Evolutionary conservation across 2,797 vertebrate genomes (phyloP).

Genomic region (Acrocephalus scirpaceus): DNA sequence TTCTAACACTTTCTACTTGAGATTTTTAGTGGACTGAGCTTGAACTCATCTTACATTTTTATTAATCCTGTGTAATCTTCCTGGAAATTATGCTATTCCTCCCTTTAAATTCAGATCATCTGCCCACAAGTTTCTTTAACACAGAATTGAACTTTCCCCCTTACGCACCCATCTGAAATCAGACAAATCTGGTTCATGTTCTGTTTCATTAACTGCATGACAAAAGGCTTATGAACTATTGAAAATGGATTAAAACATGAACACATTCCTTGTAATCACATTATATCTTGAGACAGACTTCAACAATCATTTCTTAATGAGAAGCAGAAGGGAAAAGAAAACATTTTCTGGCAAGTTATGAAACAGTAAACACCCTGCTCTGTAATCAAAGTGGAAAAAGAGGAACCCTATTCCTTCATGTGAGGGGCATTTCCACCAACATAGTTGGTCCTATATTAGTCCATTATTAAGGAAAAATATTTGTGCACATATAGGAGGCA

Average conservation of each 20-base stretch:
- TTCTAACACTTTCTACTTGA: neutral
- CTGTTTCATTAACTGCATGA: neutral
- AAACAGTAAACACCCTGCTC: neutral
- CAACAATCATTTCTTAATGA: neutral
- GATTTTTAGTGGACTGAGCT: neutral
- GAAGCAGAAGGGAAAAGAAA: slow-evolving; percentile 9
- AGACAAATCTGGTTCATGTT: neutral
- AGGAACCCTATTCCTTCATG: neutral
- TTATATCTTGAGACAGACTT: neutral
- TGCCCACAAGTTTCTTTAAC: neutral
- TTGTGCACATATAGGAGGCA: neutral
- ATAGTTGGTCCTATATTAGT: neutral
- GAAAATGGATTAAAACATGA: neutral
- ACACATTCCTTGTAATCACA: neutral
- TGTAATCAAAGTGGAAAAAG: neutral
- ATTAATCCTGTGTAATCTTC: slow-evolving; percentile 5
- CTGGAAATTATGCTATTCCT: neutral
- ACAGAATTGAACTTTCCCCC: neutral
- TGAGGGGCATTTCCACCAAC: neutral
- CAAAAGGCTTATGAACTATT: neutral
- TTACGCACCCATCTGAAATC: neutral
- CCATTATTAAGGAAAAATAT: neutral
- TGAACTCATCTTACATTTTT: neutral
- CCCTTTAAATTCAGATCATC: slow-evolving; percentile 32
- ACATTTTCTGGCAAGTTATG: neutral